Evolutionary conservation across 2,888 invertebrate species (phyloP).

Genomic region (Biston betularia): DNA sequence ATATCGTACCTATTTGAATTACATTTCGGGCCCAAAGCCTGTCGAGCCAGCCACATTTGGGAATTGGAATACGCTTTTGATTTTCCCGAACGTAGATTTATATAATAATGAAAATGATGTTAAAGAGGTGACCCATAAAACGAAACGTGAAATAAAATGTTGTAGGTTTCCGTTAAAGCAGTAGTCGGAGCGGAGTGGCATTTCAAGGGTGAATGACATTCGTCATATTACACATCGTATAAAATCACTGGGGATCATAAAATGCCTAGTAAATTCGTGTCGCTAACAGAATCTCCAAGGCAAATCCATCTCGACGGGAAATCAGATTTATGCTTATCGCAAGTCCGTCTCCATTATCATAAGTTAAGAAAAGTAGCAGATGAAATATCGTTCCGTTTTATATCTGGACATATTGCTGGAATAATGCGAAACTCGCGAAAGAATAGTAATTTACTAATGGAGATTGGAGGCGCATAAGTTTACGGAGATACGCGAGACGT

Average conservation of each 20-base stretch:
- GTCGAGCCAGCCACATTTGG: conserved; percentile 20
- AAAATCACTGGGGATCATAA: conserved; percentile 53
- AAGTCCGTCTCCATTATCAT: conserved; percentile 65
- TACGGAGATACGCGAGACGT: conserved; percentile 56
- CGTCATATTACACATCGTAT: conserved; percentile 49
- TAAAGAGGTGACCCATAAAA: conserved; percentile 19
- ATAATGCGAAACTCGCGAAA: conserved; percentile 54
- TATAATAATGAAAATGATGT: conserved; percentile 26
- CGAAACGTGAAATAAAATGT: conserved; percentile 14
- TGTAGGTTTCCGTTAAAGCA: conserved; percentile 8
- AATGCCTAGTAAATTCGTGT: conserved; percentile 44
- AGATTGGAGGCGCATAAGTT: conserved; percentile 58
- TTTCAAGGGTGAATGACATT: conserved; percentile 51
- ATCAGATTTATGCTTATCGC: conserved; percentile 60
- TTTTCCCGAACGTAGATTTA: conserved; percentile 24
- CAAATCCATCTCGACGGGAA: conserved; percentile 52
- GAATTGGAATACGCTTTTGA: conserved; percentile 27
- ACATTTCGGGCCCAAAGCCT: conserved; percentile 24
- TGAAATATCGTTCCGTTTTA: conserved; percentile 59
- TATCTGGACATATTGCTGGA: conserved; percentile 62
- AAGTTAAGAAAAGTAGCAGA: conserved; percentile 63
- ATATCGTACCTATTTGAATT: conserved; percentile 32
- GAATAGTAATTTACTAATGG: conserved; percentile 71
- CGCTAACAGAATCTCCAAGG: conserved; percentile 46
- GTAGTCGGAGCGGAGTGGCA: conserved; percentile 22